phyloP scores from a whole-genome alignment of 92 coral and sea anemone species.

The Plumapathes pennacea region DNA sequence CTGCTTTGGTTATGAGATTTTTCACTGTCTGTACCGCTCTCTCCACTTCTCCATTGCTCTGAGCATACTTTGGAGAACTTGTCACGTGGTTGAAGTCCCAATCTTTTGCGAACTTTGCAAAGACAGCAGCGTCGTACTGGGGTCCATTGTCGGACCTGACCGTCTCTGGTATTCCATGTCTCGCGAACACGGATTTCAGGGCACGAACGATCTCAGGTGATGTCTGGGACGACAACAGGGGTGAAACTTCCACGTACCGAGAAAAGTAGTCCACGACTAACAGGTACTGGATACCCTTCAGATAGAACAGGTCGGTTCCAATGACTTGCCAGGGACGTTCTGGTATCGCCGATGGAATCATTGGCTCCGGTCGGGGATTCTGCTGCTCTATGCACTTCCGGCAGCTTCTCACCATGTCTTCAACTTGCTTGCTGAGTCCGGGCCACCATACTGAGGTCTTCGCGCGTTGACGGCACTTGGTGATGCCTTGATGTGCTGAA shows the following conservation, averaged over 20 bases:
- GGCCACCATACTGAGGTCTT: constrained; percentile 78
- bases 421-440: constrained; percentile 46
- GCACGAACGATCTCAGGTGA: constrained; percentile 40
- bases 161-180: constrained; percentile 46
- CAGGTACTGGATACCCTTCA: constrained; percentile 46
- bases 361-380: constrained; percentile 28
- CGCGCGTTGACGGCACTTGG: constrained; percentile 69
- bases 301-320: constrained; percentile 42
- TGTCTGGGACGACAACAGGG: constrained; percentile 9
- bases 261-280: constrained; percentile 46
- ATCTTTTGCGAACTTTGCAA: constrained; percentile 38
- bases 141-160: constrained; percentile 44
- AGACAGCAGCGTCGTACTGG: constrained; percentile 37
- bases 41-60: constrained; percentile 35
- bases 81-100: constrained; percentile 47
- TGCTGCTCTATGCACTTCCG: constrained; percentile 45
- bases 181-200: constrained; percentile 48
- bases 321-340: constrained; percentile 62
- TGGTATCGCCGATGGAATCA: constrained; percentile 54
- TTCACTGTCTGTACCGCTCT: too few relatives aligned
- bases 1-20: constrained; percentile 21
- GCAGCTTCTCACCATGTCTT: constrained; percentile 24
- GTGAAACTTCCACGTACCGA: constrained; percentile 32
- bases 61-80: constrained; percentile 31
- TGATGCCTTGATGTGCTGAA: constrained; percentile 75